These are phyloP conservation scores for Sinotaia quadrata DNA, from an alignment of 2,888 invertebrate species.

Conservation along the genomic window DNA sequence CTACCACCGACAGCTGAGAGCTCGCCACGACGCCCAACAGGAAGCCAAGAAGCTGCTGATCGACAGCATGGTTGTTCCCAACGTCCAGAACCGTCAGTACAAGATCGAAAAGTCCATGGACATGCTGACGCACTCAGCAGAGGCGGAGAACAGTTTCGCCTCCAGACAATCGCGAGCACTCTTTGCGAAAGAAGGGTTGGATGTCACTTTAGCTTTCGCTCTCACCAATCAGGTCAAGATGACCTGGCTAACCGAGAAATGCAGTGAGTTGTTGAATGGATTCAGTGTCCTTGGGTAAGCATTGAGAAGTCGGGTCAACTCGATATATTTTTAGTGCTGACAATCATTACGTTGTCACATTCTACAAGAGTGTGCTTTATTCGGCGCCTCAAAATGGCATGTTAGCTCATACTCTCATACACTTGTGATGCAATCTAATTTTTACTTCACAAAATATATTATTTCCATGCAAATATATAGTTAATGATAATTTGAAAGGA, in stretches of 20 bases:
- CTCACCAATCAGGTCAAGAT: slow-evolving; percentile 23
- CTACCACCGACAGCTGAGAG: slow-evolving; percentile 6
- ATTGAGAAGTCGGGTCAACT: no score
- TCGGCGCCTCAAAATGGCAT: no score
- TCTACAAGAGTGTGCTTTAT: no score
- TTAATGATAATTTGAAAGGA: no score
- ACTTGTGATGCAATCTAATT: no score
- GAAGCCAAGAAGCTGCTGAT: neutral
- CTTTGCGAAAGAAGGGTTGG: neutral
- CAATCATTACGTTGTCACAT: no score
- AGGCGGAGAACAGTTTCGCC: neutral
- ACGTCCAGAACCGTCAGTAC: neutral
- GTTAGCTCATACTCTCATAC: no score
- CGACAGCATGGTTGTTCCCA: neutral
- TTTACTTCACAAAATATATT: no score
- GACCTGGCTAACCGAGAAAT: slow-evolving; percentile 10
- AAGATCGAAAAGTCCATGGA: neutral
- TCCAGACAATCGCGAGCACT: neutral
- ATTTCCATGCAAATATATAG: no score
- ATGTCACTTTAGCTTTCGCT: slow-evolving; percentile 3
- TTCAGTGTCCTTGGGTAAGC: no score
- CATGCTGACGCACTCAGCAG: neutral
- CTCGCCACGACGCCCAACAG: neutral
- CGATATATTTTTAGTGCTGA: no score
- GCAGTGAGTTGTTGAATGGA: no score